Base-by-base conservation (phyloP, 2,888 invertebrate genomes). In the Fabriciana adippe region DNA sequence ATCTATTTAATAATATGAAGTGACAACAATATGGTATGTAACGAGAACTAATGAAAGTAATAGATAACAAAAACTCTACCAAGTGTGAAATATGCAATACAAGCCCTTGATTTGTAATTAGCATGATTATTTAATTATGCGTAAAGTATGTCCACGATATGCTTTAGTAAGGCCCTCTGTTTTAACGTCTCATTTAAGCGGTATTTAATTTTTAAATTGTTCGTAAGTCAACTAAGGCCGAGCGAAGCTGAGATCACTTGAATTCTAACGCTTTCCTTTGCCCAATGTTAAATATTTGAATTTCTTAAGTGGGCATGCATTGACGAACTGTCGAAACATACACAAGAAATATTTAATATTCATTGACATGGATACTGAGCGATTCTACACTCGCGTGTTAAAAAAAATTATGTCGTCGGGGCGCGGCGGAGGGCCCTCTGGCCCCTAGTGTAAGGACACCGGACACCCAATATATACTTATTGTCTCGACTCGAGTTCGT, bases 191-290 rank as follows among this genome's bases (percentile, higher is more conserved):
- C 87, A 90, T 87, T 91, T 87, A 82, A 86, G 82, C 78, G 76
- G 84, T 90, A 88, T 92, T 91, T 89, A 90, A 88, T 90, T 90
- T 91, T 89, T 86, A 88, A 92, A 91, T 88, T 83, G 88, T 87
- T 84, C 89, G 83, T 90, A 85, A 85, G 92, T 90, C 89, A 90
- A 91, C 91, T 86, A 81, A 85, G 84, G 76, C 87, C 81, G 81
- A 85, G 82, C 85, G 83, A 79, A 84, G 87, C 82, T 80, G 81
- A 88, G 90, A 92, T 92, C 92, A 92, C 92, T 92, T 92, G 90
- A 92, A 91, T 92, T 90, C 91, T 92, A 92, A 92, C 92, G 92
- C 92, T 92, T 92, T 92, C 88, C 89, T 92, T 89, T 87, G 89
- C 85, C 88, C 90, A 89, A 87, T 80, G 89, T 84, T 84, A 89